A percentile compares a stretch with the other conserved stretches of the same genome.
Conservation (phyloP, 2,797 vertebrate genomes). For the Gallirallus australis region DNA sequence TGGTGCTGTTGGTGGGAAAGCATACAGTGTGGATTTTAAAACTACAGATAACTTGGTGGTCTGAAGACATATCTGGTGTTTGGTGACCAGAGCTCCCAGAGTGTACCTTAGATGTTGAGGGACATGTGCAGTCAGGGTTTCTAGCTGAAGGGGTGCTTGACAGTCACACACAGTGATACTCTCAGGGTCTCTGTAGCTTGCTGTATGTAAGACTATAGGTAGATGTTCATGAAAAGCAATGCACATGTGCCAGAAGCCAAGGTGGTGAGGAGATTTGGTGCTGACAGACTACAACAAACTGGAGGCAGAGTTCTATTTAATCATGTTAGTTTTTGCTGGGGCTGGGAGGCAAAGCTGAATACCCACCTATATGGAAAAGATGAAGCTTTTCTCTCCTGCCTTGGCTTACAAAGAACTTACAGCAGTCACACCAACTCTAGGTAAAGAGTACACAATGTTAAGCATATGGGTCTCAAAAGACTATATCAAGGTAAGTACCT, state of each 20-base stretch:
- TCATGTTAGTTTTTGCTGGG: background rate
- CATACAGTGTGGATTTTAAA: background rate
- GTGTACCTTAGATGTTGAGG: background rate
- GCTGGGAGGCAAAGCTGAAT: background rate
- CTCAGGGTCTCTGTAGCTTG: background rate
- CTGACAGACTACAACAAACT: background rate
- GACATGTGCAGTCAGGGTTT: accelerated
- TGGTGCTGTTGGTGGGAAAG: background rate
- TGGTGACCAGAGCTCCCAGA: background rate
- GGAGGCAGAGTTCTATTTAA: background rate
- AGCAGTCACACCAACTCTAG: background rate
- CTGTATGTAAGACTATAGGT: accelerated
- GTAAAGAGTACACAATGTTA: background rate
- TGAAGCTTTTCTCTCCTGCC: background rate
- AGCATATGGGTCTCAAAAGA: background rate
- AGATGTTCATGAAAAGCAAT: background rate
- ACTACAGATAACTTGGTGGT: accelerated
- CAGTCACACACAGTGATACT: background rate
- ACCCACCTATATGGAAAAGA: background rate
- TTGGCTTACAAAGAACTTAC: background rate
- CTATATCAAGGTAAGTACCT: background rate
- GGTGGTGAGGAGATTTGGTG: background rate
- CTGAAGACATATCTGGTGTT: background rate
- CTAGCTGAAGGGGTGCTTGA: background rate
- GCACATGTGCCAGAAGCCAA: background rate